Conservation (phyloP, 1,140 invertebrate species). For the Calosoma granatense region DNA sequence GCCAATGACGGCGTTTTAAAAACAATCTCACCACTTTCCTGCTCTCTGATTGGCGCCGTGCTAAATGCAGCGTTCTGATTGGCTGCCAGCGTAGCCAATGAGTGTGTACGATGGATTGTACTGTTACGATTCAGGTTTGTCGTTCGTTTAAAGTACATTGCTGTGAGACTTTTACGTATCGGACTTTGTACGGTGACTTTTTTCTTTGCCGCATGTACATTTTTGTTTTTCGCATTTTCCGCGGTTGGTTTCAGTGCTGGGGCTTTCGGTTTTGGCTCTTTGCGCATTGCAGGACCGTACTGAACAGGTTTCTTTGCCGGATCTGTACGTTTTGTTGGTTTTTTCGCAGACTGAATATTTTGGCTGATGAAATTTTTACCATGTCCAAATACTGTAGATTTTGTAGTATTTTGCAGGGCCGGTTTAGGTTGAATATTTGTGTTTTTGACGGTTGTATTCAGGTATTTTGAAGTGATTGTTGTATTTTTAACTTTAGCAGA, state of each 20-base stretch:
- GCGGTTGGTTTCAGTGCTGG: not conserved
- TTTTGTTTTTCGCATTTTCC: not conserved
- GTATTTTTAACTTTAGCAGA: too few species aligned
- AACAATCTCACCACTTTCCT: not conserved
- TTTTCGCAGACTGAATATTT: too few species aligned
- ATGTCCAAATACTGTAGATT: too few species aligned
- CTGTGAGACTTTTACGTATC: not conserved
- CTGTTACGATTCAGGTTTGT: not conserved
- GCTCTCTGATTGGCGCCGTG: not conserved
- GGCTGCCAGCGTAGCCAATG: not conserved
- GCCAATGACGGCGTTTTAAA: not conserved
- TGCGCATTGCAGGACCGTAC: not conserved
- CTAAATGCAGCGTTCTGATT: not conserved
- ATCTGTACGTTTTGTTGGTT: too few species aligned
- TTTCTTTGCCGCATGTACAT: not conserved
- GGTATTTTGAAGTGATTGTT: too few species aligned
- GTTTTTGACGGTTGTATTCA: too few species aligned
- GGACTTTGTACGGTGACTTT: not conserved
- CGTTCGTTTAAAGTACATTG: constrained; percentile 5
- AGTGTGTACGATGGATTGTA: not conserved
- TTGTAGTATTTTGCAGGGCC: too few species aligned
- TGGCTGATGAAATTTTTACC: too few species aligned
- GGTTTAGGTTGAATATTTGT: too few species aligned
- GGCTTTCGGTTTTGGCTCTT: not conserved
- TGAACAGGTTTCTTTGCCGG: too few species aligned